Base-by-base conservation (phyloP, 2,797 vertebrate genomes). In the Florisuga fusca region DNA sequence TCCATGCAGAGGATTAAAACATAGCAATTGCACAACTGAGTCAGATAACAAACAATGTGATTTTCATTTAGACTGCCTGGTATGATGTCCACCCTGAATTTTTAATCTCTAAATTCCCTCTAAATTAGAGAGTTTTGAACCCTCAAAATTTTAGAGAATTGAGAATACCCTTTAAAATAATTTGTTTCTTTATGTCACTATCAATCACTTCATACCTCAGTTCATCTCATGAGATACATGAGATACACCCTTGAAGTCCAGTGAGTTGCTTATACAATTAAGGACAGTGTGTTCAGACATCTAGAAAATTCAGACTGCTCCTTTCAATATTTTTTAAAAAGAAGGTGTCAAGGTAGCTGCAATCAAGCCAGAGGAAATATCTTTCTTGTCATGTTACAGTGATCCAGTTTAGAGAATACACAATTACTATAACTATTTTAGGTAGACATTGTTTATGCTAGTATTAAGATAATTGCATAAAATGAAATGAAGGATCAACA, bases 341-440 rank as follows among this genome's bases (percentile, higher is more conserved):
- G 6, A 57, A 77, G n/a, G 82, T 77, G 84, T 89, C 87, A 96
- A 88, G 59, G 66, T 13, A 91, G 59, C 75, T 68, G 48, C 53
- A 58, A 80, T 78, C 26, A 41, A 59, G 29, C 26, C 22, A 31
- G 57, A 57, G 55, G 23, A 92, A 89, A 93, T 59, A 71, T 36
- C 27, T 82, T 71, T 87, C 76, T 76, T 75, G 36, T 34, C 26
- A 68, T 69, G 88, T 72, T 50, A 91, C 27, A 26, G 25, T 36
- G 59, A 81, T 27, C 10, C 57, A 78, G 45, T 68, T 61, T 59
- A 62, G 31, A 91, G 58, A 76, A 93, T 12, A 85, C 22, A 34
- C 8, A 31, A 91, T 67, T 55, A 46, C 33, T 66, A 4, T 57
- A 75, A 92, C 81, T 92, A 82, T 78, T 88, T 92, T 84, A 75